phyloP scores from a whole-genome alignment of 2,113 vertebrate species.

The Pimephales promelas region DNA sequence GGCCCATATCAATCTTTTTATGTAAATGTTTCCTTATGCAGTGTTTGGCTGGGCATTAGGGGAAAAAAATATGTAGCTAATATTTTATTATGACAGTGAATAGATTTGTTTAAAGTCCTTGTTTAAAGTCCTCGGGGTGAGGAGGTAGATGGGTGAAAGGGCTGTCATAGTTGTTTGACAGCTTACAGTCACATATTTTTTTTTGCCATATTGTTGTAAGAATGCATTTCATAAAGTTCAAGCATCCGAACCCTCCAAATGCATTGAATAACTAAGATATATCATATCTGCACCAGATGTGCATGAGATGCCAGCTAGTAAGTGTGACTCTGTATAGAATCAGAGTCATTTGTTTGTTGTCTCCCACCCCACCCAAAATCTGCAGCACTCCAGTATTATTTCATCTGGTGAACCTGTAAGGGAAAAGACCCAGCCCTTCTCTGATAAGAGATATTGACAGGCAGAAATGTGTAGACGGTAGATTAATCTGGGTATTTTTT shows the following conservation, averaged over 20 bases:
- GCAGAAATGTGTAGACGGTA: conserved; percentile 47
- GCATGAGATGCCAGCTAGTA: conserved; percentile 31
- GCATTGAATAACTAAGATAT: conserved; percentile 54
- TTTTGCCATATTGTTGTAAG: conserved; percentile 28
- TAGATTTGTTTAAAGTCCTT: not conserved
- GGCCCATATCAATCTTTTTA: not conserved
- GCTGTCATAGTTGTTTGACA: conserved; percentile 11
- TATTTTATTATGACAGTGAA: not conserved
- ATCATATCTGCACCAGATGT: conserved; percentile 49
- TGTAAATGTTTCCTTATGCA: not conserved
- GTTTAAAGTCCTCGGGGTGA: not conserved
- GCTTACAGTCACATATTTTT: conserved; percentile 14
- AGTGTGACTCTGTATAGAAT: not conserved
- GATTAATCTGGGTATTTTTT: conserved; percentile 54
- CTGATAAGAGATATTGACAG: conserved; percentile 54
- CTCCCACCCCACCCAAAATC: conserved; percentile 28
- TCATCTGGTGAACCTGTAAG: conserved; percentile 61
- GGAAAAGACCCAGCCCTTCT: conserved; percentile 55
- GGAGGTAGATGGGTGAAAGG: not conserved
- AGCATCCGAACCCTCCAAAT: conserved; percentile 48
- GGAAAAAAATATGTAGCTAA: not conserved
- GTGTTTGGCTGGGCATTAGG: not conserved
- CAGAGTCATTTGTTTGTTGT: conserved; percentile 26
- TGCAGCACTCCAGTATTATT: conserved; percentile 51
- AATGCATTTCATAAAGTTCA: conserved; percentile 48